Base-by-base conservation (phyloP, 2,797 vertebrate genomes). In the Lophotriccus pileatus region DNA sequence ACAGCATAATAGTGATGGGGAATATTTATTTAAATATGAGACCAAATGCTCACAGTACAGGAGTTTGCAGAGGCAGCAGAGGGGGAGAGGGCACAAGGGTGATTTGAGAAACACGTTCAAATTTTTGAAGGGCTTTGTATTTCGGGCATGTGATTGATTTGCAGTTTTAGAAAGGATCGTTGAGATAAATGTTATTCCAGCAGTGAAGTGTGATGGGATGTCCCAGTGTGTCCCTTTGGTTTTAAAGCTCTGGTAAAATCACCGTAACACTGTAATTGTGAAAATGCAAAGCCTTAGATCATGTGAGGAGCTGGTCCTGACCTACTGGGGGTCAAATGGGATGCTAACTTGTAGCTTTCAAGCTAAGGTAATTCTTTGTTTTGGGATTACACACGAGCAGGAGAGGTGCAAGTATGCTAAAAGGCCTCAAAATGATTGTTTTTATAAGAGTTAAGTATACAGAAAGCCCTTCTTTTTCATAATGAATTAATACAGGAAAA, bases 21-120 rank as follows among this genome's bases (percentile, higher is more conserved):
- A 96, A 91, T 97, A 96, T 96, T 96, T 97, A 96, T 96, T 95
- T 96, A 96, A 96, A 96, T 96, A 64, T 70, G 90, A 56, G 93
- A 89, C 89, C 93, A 76, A 96, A 94, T 91, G 74, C 76, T 94
- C 59, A 52, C 66, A 62, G 72, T 73, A 46, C 72, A 92, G 78
- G 52, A 79, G 58, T 84, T 77, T 91, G 72, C 76, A 93, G 79
- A 87, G 72, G 94, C 58, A 85, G 91, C 89, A 94, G 89, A 92
- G 46, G 55, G 79, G 74, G 36, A 73, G 64, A 89, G 84, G 90
- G 86, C 87, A 91, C 90, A 94, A 84, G 59, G 66, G 95, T 84
- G 91, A 92, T 90, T 84, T 44, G 92, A 96, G 95, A 96, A 97
- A 93, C 64, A 52, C 44, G 68, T 50, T 62, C 23, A 46, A 12